Base-by-base conservation (phyloP, 2,888 invertebrate genomes). In the Endotricha flammealis region DNA sequence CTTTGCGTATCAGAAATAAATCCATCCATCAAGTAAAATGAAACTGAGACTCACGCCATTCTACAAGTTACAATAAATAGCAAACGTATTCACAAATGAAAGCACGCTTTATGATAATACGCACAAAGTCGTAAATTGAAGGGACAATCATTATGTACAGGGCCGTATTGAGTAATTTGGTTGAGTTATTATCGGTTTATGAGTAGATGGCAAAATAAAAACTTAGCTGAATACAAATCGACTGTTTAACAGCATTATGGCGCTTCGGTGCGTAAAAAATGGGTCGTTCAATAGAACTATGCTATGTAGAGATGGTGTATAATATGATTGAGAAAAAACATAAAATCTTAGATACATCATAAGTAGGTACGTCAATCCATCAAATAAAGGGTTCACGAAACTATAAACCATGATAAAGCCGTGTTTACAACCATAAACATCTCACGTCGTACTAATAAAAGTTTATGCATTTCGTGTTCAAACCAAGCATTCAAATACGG, bases 191-290 rank as follows among this genome's bases (percentile, higher is more conserved):
- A 60, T 62, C 49, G 53, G 38, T 43, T 46, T 48, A 53, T 51
- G 53, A 53, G 49, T 47, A 46, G 52, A 51, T 59, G 54, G 48
- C 48, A 47, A 59, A 65, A 67, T 65, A 64, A 63, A 61, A 59
- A 53, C 59, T 39, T 48, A 48, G 41, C 50, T 62, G 74, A 70
- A 73, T 75, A 73, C 67, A 57, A 71, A 75, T 71, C 29, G 59
- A 41, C 53, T 55, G 43, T 41, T 74, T 70, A 61, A 50, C 32
- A 33, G 32, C 32, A 33, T 33, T 33, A 25, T 33, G 25, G 32
- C 25, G 25, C 25, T 25, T 14, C 25, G 32, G 17, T 25, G 24
- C 25, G 24, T 33, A 33, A 33, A 33, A n/a, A n/a, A n/a, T n/a
- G n/a, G n/a, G n/a, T n/a, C n/a, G 17, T 17, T 5, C 17, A 17